A percentile compares a stretch with the other conserved stretches of the same genome.
Conservation (phyloP, 2,888 invertebrate genomes). For the Tetragnatha montana region DNA sequence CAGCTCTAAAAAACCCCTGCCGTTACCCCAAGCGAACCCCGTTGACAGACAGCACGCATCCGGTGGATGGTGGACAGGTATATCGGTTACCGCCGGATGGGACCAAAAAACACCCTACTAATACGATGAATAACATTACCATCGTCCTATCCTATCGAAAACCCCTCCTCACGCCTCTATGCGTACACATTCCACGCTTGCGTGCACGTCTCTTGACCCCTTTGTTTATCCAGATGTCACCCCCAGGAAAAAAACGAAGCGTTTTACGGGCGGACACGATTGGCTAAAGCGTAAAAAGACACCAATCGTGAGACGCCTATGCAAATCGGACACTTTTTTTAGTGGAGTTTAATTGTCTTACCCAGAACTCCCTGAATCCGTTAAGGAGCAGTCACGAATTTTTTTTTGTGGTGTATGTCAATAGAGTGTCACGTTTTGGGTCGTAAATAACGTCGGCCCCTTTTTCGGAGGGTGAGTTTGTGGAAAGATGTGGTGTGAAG, state of each 20-base stretch:
- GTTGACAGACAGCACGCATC: neutral
- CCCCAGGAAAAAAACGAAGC: conserved; percentile 37
- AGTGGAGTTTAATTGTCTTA: conserved; percentile 31
- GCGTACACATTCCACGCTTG: conserved; percentile 3
- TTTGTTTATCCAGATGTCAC: conserved; percentile 55
- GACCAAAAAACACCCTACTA: neutral
- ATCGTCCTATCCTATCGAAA: too few species aligned
- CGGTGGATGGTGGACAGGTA: neutral
- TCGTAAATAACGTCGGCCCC: conserved; percentile 12
- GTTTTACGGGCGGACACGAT: conserved; percentile 44
- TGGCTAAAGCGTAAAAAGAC: conserved; percentile 26
- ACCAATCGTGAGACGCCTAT: neutral
- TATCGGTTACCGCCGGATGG: neutral
- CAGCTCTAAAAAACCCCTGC: neutral
- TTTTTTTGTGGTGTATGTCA: neutral
- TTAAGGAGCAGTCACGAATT: neutral
- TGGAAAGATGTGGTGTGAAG: neutral
- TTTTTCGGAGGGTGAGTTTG: conserved; percentile 5
- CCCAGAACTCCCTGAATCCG: neutral
- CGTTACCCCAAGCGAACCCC: neutral
- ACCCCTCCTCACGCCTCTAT: neutral
- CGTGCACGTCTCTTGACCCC: conserved; percentile 29
- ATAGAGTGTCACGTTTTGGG: neutral
- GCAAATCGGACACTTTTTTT: neutral
- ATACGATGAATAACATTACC: too few species aligned